Percentiles rank a stretch among this genome's conserved stretches.
phyloP scores from a whole-genome alignment of 2,113 vertebrate species.

The Prionailurus bengalensis region DNA sequence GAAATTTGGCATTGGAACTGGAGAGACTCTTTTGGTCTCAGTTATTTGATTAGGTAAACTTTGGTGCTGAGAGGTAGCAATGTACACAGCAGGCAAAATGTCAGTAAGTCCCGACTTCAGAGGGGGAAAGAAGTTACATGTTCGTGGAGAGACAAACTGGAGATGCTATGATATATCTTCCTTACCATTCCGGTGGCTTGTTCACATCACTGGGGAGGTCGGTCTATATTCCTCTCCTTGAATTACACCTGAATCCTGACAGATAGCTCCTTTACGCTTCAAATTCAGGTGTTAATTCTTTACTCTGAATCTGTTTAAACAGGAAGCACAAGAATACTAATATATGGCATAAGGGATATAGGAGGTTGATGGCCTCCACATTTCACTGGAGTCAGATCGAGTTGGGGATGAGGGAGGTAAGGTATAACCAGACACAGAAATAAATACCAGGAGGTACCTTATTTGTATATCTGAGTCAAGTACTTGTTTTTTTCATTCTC shows the following conservation, averaged over 20 bases:
- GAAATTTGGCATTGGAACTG: not conserved
- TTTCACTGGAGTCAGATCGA: not conserved
- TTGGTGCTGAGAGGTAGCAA: not conserved
- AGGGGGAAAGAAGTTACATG: not conserved
- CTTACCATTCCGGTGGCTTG: not conserved
- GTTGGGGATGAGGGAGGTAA: not conserved
- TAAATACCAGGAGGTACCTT: not conserved
- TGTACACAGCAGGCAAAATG: not conserved
- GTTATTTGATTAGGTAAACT: not conserved
- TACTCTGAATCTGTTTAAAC: not conserved
- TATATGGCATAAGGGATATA: not conserved
- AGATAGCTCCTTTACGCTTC: slow-evolving; percentile 14
- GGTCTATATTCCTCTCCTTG: not conserved
- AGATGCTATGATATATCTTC: not conserved
- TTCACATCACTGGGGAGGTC: not conserved
- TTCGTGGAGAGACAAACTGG: not conserved
- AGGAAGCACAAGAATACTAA: not conserved
- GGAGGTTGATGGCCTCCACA: not conserved
- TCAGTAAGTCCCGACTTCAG: not conserved
- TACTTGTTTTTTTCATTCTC: not conserved
- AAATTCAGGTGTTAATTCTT: not conserved
- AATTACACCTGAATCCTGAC: not conserved
- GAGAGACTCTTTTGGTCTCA: slow-evolving; percentile 7
- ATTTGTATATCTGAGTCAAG: not conserved
- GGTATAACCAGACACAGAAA: not conserved